These are phyloP conservation scores for Lepus timidus DNA, from an alignment of 2,113 vertebrate species.

Conservation along the genomic window DNA sequence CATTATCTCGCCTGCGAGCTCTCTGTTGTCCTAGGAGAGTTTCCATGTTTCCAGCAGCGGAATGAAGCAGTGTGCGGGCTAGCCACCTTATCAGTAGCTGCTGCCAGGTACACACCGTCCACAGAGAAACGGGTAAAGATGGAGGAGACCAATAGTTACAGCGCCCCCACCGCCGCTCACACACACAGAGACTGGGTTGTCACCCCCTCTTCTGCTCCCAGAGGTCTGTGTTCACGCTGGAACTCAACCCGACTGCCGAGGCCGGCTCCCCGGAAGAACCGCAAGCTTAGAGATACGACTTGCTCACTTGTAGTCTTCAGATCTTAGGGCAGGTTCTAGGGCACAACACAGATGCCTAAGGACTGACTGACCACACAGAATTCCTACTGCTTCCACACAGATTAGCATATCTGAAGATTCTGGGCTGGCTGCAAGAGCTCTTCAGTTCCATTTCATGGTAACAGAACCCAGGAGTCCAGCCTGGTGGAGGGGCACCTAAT, in stretches of 20 bases:
- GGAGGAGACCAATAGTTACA: background rate
- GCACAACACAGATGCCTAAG: background rate
- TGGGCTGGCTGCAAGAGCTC: background rate
- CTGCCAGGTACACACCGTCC: slow-evolving; percentile 22
- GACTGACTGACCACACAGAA: background rate
- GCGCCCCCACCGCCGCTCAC: background rate
- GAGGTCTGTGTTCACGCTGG: background rate
- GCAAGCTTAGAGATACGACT: background rate
- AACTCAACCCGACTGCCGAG: background rate
- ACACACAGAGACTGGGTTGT: background rate
- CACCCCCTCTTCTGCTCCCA: background rate
- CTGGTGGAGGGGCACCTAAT: background rate
- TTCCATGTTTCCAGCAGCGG: slow-evolving; percentile 15
- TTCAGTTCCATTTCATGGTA: background rate
- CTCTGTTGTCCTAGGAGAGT: background rate
- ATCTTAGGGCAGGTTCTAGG: background rate
- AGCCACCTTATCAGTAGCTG: slow-evolving; percentile 33
- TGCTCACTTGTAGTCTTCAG: background rate
- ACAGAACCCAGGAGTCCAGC: background rate
- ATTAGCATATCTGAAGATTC: background rate
- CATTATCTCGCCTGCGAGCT: background rate
- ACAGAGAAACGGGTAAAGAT: background rate
- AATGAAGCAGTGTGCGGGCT: background rate
- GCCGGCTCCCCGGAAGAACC: background rate
- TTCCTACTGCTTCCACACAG: background rate